Evolutionary conservation across 2,797 vertebrate genomes (phyloP).

Genomic region (Rhinophrynus dorsalis): DNA sequence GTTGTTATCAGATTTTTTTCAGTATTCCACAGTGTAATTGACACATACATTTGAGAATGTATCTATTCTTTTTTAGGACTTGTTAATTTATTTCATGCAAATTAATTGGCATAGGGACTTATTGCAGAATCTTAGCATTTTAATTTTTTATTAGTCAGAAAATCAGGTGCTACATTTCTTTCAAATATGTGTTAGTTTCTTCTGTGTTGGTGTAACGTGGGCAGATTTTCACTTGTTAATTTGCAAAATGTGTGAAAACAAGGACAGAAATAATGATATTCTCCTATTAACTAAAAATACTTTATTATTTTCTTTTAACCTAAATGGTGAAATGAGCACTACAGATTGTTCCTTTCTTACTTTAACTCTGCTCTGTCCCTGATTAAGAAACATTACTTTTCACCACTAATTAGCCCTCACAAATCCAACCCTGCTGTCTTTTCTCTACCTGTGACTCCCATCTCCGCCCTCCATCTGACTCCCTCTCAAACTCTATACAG

Average conservation of each 20-base stretch:
- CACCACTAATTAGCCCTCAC: no score
- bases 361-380: no score
- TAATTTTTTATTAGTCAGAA: conserved; percentile 64
- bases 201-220: conserved; percentile 61
- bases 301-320: conserved; percentile 16
- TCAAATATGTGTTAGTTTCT: conserved; percentile 65
- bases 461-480: no score
- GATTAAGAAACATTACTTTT: no score
- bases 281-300: conserved; percentile 43
- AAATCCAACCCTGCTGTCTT: no score
- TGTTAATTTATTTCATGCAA: conserved; percentile 68
- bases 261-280: conserved; percentile 7
- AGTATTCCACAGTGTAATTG: conserved; percentile 49
- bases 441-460: no score
- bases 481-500: no score
- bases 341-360: no score
- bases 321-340: no score
- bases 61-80: conserved; percentile 57
- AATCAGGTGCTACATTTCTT: conserved; percentile 68
- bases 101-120: conserved; percentile 64
- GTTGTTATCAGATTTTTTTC: conserved; percentile 53
- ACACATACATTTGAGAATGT: conserved; percentile 49
- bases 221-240: conserved; percentile 71
- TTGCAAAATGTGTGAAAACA: conserved; percentile 53
- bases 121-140: conserved; percentile 60